A percentile compares a stretch with the other conserved stretches of the same genome.
phyloP scores from a whole-genome alignment of 2,113 vertebrate genomes.

The Irena cyanogastra region DNA sequence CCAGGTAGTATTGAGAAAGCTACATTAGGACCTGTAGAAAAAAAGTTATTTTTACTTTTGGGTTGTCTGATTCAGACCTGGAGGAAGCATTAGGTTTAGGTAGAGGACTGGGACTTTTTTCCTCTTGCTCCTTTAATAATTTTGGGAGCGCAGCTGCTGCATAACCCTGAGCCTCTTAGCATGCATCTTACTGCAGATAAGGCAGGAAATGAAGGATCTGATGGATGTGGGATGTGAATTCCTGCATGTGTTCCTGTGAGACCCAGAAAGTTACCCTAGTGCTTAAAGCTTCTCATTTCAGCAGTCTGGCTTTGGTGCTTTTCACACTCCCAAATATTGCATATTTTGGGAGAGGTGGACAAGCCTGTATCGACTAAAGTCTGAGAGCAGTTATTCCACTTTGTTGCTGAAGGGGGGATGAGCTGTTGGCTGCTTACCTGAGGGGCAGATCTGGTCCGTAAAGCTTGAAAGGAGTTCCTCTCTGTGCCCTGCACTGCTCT shows the following conservation, averaged over 20 bases:
- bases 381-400: not conserved
- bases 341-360: not conserved
- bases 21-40: not conserved
- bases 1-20: not conserved
- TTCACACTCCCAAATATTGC: fast-evolving
- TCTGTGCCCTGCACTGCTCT: not conserved
- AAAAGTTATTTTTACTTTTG: not conserved
- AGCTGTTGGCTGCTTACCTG: not conserved
- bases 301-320: not conserved
- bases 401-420: not conserved
- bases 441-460: not conserved
- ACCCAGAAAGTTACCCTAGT: not conserved
- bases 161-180: not conserved
- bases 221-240: not conserved
- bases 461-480: not conserved
- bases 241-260: not conserved
- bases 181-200: not conserved
- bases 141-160: not conserved
- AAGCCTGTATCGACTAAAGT: not conserved
- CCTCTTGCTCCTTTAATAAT: not conserved
- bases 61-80: not conserved
- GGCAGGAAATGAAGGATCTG: not conserved
- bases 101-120: not conserved
- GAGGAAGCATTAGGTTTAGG: not conserved
- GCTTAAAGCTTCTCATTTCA: not conserved